These are phyloP conservation scores for Parthenolecanium corni DNA, from an alignment of 2,888 invertebrate species.

Conservation along the genomic window DNA sequence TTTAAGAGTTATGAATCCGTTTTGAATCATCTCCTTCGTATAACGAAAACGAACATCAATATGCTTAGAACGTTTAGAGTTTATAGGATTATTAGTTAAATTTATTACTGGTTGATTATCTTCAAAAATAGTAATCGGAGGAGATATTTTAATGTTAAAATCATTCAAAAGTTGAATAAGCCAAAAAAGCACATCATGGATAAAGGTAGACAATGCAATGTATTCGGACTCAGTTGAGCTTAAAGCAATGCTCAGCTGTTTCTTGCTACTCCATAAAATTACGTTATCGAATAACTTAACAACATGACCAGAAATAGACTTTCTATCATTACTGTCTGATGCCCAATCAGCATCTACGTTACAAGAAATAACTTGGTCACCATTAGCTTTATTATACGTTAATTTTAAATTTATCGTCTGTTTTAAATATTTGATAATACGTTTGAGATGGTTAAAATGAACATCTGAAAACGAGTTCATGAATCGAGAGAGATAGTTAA, in stretches of 20 bases:
- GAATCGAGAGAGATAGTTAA: background rate
- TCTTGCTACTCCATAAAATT: slow-evolving; percentile 5
- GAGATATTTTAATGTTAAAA: background rate
- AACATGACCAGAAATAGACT: slow-evolving; percentile 12
- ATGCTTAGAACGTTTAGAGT: background rate
- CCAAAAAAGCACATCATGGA: background rate
- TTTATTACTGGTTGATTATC: background rate
- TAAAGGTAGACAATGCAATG: background rate
- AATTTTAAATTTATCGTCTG: background rate
- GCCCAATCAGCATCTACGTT: slow-evolving; percentile 19
- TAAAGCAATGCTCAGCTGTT: background rate
- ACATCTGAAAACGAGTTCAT: background rate
- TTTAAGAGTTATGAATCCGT: background rate
- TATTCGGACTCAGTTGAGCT: slow-evolving; percentile 8
- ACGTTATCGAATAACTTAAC: background rate
- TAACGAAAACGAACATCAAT: background rate
- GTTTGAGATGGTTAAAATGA: background rate
- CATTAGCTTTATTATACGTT: background rate
- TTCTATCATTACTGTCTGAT: slow-evolving; percentile 1
- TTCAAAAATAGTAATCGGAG: background rate
- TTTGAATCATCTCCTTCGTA: background rate
- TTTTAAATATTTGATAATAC: slow-evolving; percentile 5
- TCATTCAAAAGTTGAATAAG: background rate
- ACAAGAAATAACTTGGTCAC: background rate
- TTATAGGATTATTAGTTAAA: background rate